Conservation (phyloP, 2,888 invertebrate genomes). For the Coenonympha arcania region DNA sequence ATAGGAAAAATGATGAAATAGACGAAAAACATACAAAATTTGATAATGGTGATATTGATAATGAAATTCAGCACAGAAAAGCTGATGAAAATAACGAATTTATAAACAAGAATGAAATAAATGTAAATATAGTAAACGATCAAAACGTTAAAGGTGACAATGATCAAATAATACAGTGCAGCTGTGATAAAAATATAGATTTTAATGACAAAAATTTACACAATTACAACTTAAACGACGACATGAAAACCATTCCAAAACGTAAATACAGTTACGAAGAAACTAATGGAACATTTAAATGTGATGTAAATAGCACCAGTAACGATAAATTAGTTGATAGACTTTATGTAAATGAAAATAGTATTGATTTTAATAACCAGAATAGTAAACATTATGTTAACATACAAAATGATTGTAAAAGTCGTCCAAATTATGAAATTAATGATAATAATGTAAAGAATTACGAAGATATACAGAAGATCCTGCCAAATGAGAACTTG, state of each 20-base stretch:
- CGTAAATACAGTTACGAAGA: neutral
- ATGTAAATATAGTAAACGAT: too few species aligned
- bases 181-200: neutral
- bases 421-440: too few species aligned
- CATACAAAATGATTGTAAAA: too few species aligned
- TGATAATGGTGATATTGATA: slow-evolving; percentile 16
- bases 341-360: too few species aligned
- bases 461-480: slow-evolving; percentile 4
- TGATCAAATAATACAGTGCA: neutral
- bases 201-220: neutral
- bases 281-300: too few species aligned
- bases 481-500: slow-evolving; percentile 44
- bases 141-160: too few species aligned
- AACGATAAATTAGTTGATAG: too few species aligned
- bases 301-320: too few species aligned
- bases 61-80: neutral
- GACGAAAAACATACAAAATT: slow-evolving; percentile 10
- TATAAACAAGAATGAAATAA: too few species aligned
- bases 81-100: neutral
- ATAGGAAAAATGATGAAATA: neutral
- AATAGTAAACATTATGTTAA: too few species aligned
- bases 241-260: neutral
- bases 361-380: too few species aligned
- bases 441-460: neutral
- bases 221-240: neutral